Percentiles rank a stretch among this genome's conserved stretches.
phyloP scores from a whole-genome alignment of 2,113 vertebrate genomes.

The Prunella fulvescens region DNA sequence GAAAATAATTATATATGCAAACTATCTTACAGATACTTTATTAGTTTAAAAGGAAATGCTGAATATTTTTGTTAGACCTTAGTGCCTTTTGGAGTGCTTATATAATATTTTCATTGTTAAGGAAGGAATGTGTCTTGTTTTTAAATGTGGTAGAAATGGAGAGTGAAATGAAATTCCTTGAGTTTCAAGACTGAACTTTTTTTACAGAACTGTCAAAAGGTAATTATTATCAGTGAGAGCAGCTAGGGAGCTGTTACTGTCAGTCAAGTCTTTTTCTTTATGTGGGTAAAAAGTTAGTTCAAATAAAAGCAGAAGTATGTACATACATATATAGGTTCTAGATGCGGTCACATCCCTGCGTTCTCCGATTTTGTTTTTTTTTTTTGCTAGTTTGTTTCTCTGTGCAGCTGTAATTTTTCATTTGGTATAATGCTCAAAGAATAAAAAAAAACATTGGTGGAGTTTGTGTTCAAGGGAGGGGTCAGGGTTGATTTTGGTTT shows the following conservation, averaged over 20 bases:
- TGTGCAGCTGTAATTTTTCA: neutral
- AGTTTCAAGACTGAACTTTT: neutral
- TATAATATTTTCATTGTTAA: neutral
- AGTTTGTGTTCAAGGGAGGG: neutral
- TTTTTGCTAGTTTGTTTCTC: neutral
- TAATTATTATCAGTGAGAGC: neutral
- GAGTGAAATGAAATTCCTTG: neutral
- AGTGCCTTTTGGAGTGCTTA: neutral
- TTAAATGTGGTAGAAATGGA: neutral
- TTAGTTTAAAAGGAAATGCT: neutral
- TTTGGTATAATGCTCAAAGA: neutral
- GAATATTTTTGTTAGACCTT: constrained; percentile 6
- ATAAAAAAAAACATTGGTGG: neutral
- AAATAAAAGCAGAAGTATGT: neutral
- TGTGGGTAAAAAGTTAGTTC: neutral
- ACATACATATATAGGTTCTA: neutral
- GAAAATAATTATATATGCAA: constrained; percentile 7
- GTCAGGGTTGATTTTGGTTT: neutral
- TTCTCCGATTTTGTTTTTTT: neutral
- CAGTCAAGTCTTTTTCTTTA: neutral
- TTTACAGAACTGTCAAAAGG: neutral
- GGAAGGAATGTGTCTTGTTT: neutral
- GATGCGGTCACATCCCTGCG: neutral
- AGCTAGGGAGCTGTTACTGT: neutral
- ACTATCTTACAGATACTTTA: neutral